These are phyloP conservation scores for Apis mellifera DNA, from an alignment of 1,140 invertebrate species.

Conservation along the genomic window Amel_HAv3.1 CM009940.2:11422001-11422500, in stretches of 20 bases:
- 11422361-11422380: slow-evolving; percentile 46
- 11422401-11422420: slow-evolving; percentile 53
- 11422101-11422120: slow-evolving; percentile 73
- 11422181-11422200: slow-evolving; percentile 69
- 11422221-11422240: slow-evolving; percentile 31
- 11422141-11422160: slow-evolving; percentile 64
- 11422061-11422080: slow-evolving; percentile 65
- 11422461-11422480: slow-evolving; percentile 54
- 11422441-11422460: slow-evolving; percentile 55
- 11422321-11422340: slow-evolving; percentile 48
- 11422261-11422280: slow-evolving; percentile 32
- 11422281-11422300: slow-evolving; percentile 30
- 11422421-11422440: slow-evolving; percentile 60
- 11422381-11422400: slow-evolving; percentile 53
- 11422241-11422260: slow-evolving; percentile 50
- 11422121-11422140: slow-evolving; percentile 74
- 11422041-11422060: slow-evolving; percentile 72
- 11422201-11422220: slow-evolving; percentile 61
- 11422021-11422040: slow-evolving; percentile 78
- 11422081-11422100: slow-evolving; percentile 76
- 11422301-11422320: slow-evolving; percentile 36
- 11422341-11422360: slow-evolving; percentile 32
- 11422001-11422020: slow-evolving; percentile 75
- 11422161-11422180: slow-evolving; percentile 62
- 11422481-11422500: slow-evolving; percentile 62